phyloP scores from a whole-genome alignment of 1,140 invertebrate species.

The Hetaerina americana region DNA sequence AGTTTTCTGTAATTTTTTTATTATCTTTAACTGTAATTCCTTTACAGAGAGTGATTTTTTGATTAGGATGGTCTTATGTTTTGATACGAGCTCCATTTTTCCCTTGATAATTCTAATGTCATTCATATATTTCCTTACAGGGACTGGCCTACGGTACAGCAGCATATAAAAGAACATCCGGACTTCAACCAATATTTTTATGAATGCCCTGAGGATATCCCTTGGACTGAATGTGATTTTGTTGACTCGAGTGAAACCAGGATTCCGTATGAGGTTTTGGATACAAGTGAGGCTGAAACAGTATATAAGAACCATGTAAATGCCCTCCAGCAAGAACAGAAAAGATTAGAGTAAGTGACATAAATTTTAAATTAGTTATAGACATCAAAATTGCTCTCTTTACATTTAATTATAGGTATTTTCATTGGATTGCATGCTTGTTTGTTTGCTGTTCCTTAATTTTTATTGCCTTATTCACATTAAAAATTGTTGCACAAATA shows the following conservation, averaged over 20 bases:
- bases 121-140: slow-evolving; percentile 32
- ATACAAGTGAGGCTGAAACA: slow-evolving; percentile 78
- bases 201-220: slow-evolving; percentile 59
- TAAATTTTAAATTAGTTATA: not conserved
- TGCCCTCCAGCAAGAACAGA: slow-evolving; percentile 77
- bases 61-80: not conserved
- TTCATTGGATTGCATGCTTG: too few relatives aligned
- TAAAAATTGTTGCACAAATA: too few relatives aligned
- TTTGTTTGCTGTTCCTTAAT: too few relatives aligned
- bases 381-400: not conserved
- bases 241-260: slow-evolving; percentile 43
- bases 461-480: too few relatives aligned
- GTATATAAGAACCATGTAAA: slow-evolving; percentile 86
- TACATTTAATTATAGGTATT: slow-evolving; percentile 2
- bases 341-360: slow-evolving; percentile 69
- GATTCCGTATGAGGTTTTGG: slow-evolving; percentile 83
- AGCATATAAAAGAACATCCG: slow-evolving; percentile 69
- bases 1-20: too few relatives aligned
- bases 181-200: slow-evolving; percentile 87
- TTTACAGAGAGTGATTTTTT: slow-evolving; percentile 3
- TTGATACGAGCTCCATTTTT: not conserved
- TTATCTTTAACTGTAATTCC: not conserved
- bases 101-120: slow-evolving; percentile 7
- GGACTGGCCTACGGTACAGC: slow-evolving; percentile 74
- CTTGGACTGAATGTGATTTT: slow-evolving; percentile 66